Percentiles rank a stretch among this genome's conserved stretches.
Evolutionary conservation across 1,140 invertebrate species (phyloP).

Genomic region (Drosophila tristis): DNA sequence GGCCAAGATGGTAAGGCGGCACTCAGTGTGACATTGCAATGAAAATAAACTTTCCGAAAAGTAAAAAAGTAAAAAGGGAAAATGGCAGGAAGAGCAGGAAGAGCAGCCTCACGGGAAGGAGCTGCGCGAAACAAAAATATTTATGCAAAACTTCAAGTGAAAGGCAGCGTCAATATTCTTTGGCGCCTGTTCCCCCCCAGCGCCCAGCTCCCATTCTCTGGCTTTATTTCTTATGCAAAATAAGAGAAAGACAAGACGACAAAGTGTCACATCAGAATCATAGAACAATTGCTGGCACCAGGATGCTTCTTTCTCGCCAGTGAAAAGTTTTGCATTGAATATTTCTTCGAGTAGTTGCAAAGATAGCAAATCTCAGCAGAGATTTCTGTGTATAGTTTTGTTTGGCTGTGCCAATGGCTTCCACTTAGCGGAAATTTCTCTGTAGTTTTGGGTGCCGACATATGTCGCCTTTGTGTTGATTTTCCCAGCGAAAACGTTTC

Average conservation of each 20-base stretch:
- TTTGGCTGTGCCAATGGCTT: no score
- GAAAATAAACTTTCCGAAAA: conserved; percentile 56
- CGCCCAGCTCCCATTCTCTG: conserved; percentile 29
- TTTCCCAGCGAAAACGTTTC: conserved; percentile 24
- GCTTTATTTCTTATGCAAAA: conserved; percentile 63
- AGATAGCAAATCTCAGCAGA: no score
- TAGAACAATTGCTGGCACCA: conserved; percentile 35
- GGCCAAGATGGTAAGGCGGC: conserved; percentile 1
- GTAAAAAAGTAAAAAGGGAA: background rate
- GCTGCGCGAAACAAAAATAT: conserved; percentile 71
- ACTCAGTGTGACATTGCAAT: conserved; percentile 62
- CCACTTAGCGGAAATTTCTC: no score
- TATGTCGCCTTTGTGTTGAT: conserved; percentile 37
- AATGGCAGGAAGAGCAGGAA: conserved; percentile 1
- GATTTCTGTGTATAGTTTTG: no score
- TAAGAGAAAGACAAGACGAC: no score
- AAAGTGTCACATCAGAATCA: conserved; percentile 30
- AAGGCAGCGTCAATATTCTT: conserved; percentile 61
- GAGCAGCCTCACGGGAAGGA: conserved; percentile 12
- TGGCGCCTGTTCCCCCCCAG: conserved; percentile 19
- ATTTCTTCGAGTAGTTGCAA: no score
- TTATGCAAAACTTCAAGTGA: conserved; percentile 70
- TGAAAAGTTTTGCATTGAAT: conserved; percentile 18
- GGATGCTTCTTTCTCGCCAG: conserved; percentile 7
- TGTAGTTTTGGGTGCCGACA: conserved; percentile 3